These are phyloP conservation scores for Polyploca ridens DNA, from an alignment of 2,888 invertebrate species.

Conservation along the genomic window DNA sequence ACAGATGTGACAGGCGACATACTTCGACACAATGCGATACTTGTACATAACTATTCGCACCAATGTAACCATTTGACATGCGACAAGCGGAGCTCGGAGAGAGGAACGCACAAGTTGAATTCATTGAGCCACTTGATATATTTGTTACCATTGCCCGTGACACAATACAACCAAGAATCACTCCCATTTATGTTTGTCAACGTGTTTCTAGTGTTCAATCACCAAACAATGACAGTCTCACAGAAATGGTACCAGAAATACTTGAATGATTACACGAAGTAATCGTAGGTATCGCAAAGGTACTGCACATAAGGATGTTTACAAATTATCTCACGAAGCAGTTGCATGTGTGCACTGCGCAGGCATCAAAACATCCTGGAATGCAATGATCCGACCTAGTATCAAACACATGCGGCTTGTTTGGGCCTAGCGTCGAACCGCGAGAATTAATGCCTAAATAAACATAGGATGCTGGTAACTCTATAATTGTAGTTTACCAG, in stretches of 20 bases:
- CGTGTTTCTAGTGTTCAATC: no score
- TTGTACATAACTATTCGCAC: conserved; percentile 32
- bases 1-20: conserved; percentile 49
- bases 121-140: conserved; percentile 16
- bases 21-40: conserved; percentile 53
- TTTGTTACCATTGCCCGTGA: conserved; percentile 4
- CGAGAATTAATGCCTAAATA: conserved; percentile 30
- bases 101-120: conserved; percentile 11
- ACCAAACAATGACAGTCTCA: background rate
- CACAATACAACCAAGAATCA: background rate
- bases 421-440: conserved; percentile 23
- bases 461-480: conserved; percentile 30
- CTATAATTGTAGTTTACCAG: background rate
- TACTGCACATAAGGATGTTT: conserved; percentile 41
- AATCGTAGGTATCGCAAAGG: background rate
- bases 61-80: conserved; percentile 16
- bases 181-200: background rate
- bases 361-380: conserved; percentile 45
- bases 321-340: conserved; percentile 40
- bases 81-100: conserved; percentile 9
- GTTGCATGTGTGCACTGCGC: conserved; percentile 26
- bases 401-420: conserved; percentile 26
- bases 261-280: background rate
- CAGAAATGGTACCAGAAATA: background rate
- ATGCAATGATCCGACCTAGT: conserved; percentile 17